These are phyloP conservation scores for Eupithecia subumbrata DNA, from an alignment of 2,888 invertebrate species.

Conservation along the genomic window DNA sequence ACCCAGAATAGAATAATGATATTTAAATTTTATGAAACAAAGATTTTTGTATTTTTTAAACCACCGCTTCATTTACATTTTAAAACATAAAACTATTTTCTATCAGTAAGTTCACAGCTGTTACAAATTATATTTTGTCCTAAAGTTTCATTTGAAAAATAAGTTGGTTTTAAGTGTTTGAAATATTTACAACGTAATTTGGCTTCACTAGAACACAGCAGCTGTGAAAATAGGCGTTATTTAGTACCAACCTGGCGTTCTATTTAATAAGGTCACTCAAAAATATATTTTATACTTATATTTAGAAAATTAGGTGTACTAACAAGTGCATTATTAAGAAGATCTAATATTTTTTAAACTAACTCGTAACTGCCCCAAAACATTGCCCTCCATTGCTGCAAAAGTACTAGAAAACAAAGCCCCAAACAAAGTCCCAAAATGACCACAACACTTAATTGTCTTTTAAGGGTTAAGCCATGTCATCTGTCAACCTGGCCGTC, in stretches of 20 bases:
- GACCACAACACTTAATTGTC: constrained; percentile 16
- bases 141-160: constrained; percentile 27
- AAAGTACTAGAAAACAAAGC: not conserved
- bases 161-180: constrained; percentile 15
- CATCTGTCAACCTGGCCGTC: constrained; percentile 38
- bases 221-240: not conserved
- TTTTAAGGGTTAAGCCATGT: constrained; percentile 12
- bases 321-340: not conserved
- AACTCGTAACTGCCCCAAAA: not conserved
- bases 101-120: constrained; percentile 22
- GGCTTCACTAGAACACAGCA: constrained; percentile 1
- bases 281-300: not conserved
- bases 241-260: not conserved
- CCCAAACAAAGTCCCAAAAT: not conserved
- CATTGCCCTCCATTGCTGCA: not conserved
- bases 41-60: not conserved
- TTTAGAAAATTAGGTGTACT: not conserved
- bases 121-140: constrained; percentile 24
- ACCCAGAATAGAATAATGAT: constrained; percentile 30
- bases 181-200: constrained; percentile 9
- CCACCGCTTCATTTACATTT: not conserved
- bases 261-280: not conserved
- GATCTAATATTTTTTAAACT: no score
- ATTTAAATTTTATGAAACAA: constrained; percentile 31
- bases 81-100: not conserved